Evolutionary conservation across 2,797 vertebrate species (phyloP), one percentile per base, ranked within the genome.

Genomic region (Manis crassicaudata): DNA sequence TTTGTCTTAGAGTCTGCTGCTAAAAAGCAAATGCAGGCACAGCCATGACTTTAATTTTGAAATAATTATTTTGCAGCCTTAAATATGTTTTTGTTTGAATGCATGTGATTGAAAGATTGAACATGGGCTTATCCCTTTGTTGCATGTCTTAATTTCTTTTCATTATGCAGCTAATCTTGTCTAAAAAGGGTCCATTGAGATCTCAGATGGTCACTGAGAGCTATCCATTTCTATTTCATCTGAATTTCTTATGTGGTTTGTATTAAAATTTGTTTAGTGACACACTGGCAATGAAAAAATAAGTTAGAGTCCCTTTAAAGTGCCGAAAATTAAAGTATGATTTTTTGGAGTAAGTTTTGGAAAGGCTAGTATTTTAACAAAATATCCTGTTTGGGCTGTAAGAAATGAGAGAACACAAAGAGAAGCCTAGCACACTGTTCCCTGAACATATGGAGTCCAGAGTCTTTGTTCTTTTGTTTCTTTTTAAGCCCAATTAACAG

Each of bases 401-500:
- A 11, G 32, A 90, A 80, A 21, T 50, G 32, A 81, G 9, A 8
- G 82, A 27, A 56, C n/a, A 16, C 8, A 32, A 77, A 56, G 18
- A 81, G 65, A 52, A 63, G 12, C 54, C n/a, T 23, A 18, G 37
- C 8, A 0, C 23, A 6, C 40, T 40, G 14, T 73, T 81, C n/a
- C 73, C 60, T 18, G 60, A 54, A 18, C 7, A 35, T 27, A 2
- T 23, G 43, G n/a, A 80, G 20, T 79, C 65, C 32, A 17, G 21
- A 88, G 35, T n/a, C 13, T 54, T 94, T 83, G 37, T 63, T 68
- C 62, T 88, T 84, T 60, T 87, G 46, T 50, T 76, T 46, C 37
- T 73, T 83, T 88, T 85, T 72, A 88, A 96, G 37, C 18, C 68
- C 84, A n/a, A 18, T 94, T 40, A 96, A 88, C 65, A 58, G 75